Evolutionary conservation across 2,113 vertebrate genomes (phyloP).

Genomic region (Jacana jacana): DNA sequence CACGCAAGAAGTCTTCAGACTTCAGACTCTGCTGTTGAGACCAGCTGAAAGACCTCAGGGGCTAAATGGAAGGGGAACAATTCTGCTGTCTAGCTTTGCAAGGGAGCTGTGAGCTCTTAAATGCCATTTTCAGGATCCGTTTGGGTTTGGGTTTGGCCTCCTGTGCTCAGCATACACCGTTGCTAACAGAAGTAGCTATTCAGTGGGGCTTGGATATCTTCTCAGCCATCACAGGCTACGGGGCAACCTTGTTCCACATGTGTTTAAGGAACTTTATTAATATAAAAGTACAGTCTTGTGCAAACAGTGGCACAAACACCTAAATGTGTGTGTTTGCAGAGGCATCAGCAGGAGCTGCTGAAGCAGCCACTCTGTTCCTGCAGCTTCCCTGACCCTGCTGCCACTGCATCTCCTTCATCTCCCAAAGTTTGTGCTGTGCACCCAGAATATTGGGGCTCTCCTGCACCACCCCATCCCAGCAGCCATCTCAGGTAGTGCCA

Average conservation of each 20-base stretch:
- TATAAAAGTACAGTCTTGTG: not conserved
- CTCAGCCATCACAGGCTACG: not conserved
- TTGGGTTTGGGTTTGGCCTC: not conserved
- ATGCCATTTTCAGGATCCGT: not conserved
- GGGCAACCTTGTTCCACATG: not conserved
- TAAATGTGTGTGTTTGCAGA: not conserved
- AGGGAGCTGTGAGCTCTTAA: not conserved
- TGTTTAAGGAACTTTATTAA: not conserved
- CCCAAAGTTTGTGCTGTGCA: not conserved
- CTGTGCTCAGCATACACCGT: not conserved
- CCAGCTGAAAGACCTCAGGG: not conserved
- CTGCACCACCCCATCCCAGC: not conserved
- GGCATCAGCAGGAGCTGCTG: not conserved
- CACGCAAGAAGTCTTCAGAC: fast-evolving
- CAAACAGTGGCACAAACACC: not conserved
- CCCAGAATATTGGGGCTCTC: not conserved
- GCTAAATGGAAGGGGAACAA: not conserved
- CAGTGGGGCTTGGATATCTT: not conserved
- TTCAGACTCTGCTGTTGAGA: not conserved
- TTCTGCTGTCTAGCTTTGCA: not conserved
- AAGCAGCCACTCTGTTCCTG: not conserved
- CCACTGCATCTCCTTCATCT: fast-evolving
- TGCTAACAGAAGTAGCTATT: not conserved
- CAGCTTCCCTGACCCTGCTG: not conserved
- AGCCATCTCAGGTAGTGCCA: not conserved